Base-by-base conservation (phyloP, 2,113 vertebrate genomes). In the Ursus arctos region DNA sequence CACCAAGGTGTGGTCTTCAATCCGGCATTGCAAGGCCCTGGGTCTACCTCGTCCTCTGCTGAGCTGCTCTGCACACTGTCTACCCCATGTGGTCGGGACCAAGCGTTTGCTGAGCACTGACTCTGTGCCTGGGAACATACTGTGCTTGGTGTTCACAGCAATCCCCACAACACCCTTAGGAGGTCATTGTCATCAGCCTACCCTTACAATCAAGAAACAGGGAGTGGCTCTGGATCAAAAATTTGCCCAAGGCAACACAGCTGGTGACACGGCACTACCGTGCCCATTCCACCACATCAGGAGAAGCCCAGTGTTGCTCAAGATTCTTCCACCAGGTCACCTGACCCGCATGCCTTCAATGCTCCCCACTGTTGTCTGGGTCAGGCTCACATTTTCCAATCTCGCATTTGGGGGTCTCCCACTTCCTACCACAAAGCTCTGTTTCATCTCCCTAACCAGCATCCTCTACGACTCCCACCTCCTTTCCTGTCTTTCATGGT, bases 11-110 rank as follows among this genome's bases (percentile, higher is more conserved):
- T 21, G 33, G 13, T 65, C 24, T 31, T 63, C 26, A 59, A 26
- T 16, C 33, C 26, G 4, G 55, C 12, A 4, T 28, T 22, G 4
- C 0, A 19, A 21, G 1, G 3, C 51, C n/a, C 28, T 2, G 19
- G 71, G 21, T 67, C 31, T 36, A 26, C 28, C 15, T 86, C 2
- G 7, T 2, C 33, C 21, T 47, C 18, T 36, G 24, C 0, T 4
- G 7, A 43, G 31, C 33, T 21, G 12, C 55, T 49, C 13, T 16
- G n/a, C 4, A 31, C n/a, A 8, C 18, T 4, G n/a, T 18, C 49
- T n/a, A 5, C 21, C 33, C 51, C 13, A 26, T 0, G 4, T 22
- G 26, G 6, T 6, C 8, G 18, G 57, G 22, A 8, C 6, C 10
- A 7, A 10, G 0, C 8, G 24, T 81, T 40, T 10, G 24, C 31